phyloP scores from a whole-genome alignment of 2,113 vertebrate species.

The cat (Felis catus) region F.catus_Fca126_mat1.0 CM031427.1:41158001-41158500 shows the following conservation, averaged over 20 bases:
- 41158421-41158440: not conserved
- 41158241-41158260: not conserved
- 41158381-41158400: too few species aligned
- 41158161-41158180: not conserved
- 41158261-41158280: not conserved
- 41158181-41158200: not conserved
- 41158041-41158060: not conserved
- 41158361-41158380: not conserved
- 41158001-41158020: not conserved
- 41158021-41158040: not conserved
- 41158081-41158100: not conserved
- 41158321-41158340: not conserved
- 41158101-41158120: not conserved
- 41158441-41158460: not conserved
- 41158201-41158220: too few species aligned
- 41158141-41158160: not conserved
- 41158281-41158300: not conserved
- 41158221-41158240: not conserved
- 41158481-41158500: not conserved
- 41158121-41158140: not conserved
- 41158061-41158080: not conserved
- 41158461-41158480: rapidly evolving
- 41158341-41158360: rapidly evolving
- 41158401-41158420: not conserved
- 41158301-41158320: not conserved